phyloP scores from a whole-genome alignment of 1,140 invertebrate species.

The Phocides pigmalion region DNA sequence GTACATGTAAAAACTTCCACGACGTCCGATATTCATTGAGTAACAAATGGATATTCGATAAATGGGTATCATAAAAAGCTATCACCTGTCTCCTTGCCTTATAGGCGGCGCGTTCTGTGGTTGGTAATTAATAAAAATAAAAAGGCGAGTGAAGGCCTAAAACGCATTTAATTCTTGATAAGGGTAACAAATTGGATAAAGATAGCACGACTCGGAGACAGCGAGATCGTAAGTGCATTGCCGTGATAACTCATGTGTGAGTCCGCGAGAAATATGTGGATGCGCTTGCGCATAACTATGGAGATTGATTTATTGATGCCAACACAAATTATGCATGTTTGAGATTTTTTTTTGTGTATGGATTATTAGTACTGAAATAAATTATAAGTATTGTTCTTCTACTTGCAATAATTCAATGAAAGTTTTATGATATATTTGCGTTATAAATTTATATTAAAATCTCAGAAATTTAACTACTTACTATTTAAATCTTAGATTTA shows the following conservation, averaged over 20 bases:
- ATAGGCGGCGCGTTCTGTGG: constrained; percentile 44
- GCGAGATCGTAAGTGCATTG: constrained; percentile 82
- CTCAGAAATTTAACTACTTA: no score
- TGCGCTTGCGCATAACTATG: constrained; percentile 5
- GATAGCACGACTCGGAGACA: constrained; percentile 75
- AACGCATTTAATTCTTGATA: constrained; percentile 83
- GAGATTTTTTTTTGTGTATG: no score
- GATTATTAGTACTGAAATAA: no score
- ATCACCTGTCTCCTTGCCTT: constrained; percentile 51
- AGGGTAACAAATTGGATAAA: constrained; percentile 83
- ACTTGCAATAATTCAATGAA: no score
- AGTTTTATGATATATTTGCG: no score
- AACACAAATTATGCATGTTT: no score
- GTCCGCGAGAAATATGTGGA: constrained; percentile 48
- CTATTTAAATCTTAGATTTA: no score
- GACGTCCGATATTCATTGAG: constrained; percentile 49
- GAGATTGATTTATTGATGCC: no score
- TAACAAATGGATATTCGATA: constrained; percentile 67
- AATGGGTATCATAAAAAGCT: constrained; percentile 58
- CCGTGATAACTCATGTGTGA: constrained; percentile 70
- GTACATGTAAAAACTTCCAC: constrained; percentile 26
- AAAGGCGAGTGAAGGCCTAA: constrained; percentile 67
- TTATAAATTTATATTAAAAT: no score
- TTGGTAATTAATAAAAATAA: constrained; percentile 80
- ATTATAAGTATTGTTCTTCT: no score